A percentile compares a stretch with the other conserved stretches of the same genome.
Evolutionary conservation across 2,113 vertebrate species (phyloP).

Genomic region (Pseudopipra pipra): DNA sequence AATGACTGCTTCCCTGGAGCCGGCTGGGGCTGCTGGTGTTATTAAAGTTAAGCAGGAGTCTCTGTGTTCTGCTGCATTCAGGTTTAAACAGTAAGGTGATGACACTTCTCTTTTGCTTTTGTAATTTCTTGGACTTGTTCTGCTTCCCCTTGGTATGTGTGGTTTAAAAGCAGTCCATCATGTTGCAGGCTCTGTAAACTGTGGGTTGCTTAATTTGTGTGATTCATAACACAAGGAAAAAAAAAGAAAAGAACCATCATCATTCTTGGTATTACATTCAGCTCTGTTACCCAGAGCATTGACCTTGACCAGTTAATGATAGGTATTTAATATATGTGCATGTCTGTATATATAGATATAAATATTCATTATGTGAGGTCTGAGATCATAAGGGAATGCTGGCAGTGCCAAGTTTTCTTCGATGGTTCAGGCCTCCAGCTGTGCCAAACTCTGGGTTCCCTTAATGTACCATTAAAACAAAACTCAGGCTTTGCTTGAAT

Average conservation of each 20-base stretch:
- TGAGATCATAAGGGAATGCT: neutral
- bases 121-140: slow-evolving; percentile 37
- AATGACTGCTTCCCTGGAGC: slow-evolving; percentile 10
- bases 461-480: slow-evolving; percentile 49
- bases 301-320: slow-evolving; percentile 61
- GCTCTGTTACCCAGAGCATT: slow-evolving; percentile 22
- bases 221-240: slow-evolving; percentile 15
- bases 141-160: slow-evolving; percentile 24
- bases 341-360: slow-evolving; percentile 37
- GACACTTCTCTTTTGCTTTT: slow-evolving; percentile 38
- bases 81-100: slow-evolving; percentile 54
- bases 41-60: slow-evolving; percentile 35
- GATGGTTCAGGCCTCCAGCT: slow-evolving; percentile 22
- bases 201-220: slow-evolving; percentile 34
- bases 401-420: slow-evolving; percentile 53
- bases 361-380: slow-evolving; percentile 60
- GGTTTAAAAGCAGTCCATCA: slow-evolving; percentile 54
- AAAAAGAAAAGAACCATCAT: slow-evolving; percentile 6
- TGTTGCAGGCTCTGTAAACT: slow-evolving; percentile 16
- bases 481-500: slow-evolving; percentile 41
- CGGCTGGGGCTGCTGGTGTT: slow-evolving; percentile 6
- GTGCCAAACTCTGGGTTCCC: slow-evolving; percentile 46
- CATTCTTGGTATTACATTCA: slow-evolving; percentile 18
- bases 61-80: neutral
- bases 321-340: slow-evolving; percentile 15